A percentile compares a stretch with the other conserved stretches of the same genome.
Conservation (phyloP, 2,113 vertebrate genomes). For the Gavialis gangeticus region DNA sequence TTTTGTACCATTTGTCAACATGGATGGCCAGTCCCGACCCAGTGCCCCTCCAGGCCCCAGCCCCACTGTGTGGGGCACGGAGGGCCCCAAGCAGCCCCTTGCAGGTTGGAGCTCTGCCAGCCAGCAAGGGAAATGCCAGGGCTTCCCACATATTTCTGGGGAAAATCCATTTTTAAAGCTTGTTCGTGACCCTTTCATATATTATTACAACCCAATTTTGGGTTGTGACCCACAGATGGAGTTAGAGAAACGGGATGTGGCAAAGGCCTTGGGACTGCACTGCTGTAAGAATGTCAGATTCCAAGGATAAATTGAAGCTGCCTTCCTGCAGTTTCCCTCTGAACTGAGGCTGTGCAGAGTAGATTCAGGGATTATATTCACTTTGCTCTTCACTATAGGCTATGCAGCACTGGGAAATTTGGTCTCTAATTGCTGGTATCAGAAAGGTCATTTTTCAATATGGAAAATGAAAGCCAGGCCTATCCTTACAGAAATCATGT, state of each 20-base stretch:
- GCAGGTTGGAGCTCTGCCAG: too few species aligned
- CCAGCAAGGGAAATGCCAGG: too few species aligned
- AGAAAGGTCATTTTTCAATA: neutral
- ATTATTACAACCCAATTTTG: too few species aligned
- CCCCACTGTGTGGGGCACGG: too few species aligned
- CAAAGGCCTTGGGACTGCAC: neutral
- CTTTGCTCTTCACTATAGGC: neutral
- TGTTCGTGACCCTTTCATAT: too few species aligned
- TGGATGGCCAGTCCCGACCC: too few species aligned
- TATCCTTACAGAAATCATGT: neutral
- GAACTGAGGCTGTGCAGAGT: neutral
- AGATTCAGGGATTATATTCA: neutral
- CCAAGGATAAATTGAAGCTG: neutral
- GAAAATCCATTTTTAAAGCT: too few species aligned
- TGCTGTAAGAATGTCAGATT: neutral
- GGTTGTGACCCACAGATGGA: too few species aligned
- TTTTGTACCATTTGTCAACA: too few species aligned
- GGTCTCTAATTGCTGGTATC: neutral
- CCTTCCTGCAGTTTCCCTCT: neutral
- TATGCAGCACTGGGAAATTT: neutral
- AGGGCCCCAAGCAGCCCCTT: too few species aligned
- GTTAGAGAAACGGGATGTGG: neutral
- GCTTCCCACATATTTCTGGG: too few species aligned
- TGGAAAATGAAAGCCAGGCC: neutral
- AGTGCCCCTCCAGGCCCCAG: too few species aligned